Conservation (phyloP, 2,113 vertebrate species). For the Grantiella picta region DNA sequence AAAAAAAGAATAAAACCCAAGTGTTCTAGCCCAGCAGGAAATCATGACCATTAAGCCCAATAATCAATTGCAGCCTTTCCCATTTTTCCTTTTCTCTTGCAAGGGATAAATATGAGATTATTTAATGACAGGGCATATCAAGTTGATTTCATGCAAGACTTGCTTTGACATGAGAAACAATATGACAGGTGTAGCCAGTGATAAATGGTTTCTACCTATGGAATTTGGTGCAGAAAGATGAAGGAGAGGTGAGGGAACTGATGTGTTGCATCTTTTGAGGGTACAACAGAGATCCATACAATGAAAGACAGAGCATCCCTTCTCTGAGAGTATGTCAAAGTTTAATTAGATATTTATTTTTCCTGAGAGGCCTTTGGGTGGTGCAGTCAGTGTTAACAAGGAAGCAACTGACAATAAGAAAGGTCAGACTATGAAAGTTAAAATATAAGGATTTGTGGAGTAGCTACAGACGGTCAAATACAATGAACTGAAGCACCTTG, state of each 20-base stretch:
- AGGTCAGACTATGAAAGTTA: constrained; percentile 17
- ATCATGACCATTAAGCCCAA: neutral
- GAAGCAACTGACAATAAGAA: constrained; percentile 3
- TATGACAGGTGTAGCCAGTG: neutral
- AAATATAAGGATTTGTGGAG: neutral
- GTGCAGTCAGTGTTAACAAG: neutral
- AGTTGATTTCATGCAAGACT: neutral
- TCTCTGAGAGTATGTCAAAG: neutral
- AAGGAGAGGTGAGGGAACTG: neutral
- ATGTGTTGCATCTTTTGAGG: neutral
- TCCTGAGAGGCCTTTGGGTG: neutral
- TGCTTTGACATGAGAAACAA: neutral
- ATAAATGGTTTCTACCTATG: neutral
- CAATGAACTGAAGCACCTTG: neutral
- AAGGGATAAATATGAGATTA: neutral
- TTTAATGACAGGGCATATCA: neutral
- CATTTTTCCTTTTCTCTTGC: neutral
- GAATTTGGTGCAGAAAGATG: neutral
- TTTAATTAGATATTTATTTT: neutral
- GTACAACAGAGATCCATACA: neutral
- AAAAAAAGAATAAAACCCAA: neutral
- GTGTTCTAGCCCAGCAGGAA: neutral
- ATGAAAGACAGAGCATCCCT: neutral
- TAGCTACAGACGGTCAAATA: constrained; percentile 19
- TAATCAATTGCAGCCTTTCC: neutral